Evolutionary conservation across 2,888 invertebrate genomes (phyloP).

Genomic region (Coelinius sp.): DNA sequence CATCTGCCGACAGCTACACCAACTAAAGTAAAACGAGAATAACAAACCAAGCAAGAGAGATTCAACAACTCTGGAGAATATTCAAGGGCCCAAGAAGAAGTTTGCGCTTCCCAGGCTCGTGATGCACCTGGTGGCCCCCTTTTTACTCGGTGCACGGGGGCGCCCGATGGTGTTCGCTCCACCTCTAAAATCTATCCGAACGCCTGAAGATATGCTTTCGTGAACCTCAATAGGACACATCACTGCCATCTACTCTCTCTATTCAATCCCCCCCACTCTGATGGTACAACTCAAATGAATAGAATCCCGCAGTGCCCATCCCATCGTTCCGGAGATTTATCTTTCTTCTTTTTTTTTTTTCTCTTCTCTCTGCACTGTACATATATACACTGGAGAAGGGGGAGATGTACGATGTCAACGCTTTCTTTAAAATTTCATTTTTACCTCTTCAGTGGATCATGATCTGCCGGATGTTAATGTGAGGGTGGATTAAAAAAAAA

Average conservation of each 20-base stretch:
- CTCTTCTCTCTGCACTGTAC: not conserved
- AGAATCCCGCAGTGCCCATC: conserved; percentile 55
- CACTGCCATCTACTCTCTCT: conserved; percentile 47
- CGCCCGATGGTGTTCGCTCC: conserved; percentile 42
- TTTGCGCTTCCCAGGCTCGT: conserved; percentile 67
- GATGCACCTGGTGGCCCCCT: conserved; percentile 67
- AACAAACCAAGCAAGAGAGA: conserved; percentile 39
- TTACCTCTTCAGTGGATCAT: not conserved
- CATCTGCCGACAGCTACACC: conserved; percentile 45
- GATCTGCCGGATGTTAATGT: conserved; percentile 35
- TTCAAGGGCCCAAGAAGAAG: conserved; percentile 45
- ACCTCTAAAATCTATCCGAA: conserved; percentile 31
- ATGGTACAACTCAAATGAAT: conserved; percentile 52
- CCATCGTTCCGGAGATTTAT: conserved; percentile 60
- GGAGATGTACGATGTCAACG: conserved; percentile 4
- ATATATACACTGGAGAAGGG: not conserved
- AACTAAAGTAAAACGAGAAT: not conserved
- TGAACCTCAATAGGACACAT: conserved; percentile 63
- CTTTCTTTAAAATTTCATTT: conserved; percentile 6
- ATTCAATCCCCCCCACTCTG: conserved; percentile 10
- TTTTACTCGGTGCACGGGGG: conserved; percentile 47
- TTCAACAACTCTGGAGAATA: conserved; percentile 16
- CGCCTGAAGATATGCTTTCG: conserved; percentile 60
- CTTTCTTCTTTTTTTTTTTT: conserved; percentile 45
- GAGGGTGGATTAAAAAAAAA: not conserved